Base-by-base conservation (phyloP, 2,888 invertebrate genomes). In the Gastracanthus pulcherrimus region DNA sequence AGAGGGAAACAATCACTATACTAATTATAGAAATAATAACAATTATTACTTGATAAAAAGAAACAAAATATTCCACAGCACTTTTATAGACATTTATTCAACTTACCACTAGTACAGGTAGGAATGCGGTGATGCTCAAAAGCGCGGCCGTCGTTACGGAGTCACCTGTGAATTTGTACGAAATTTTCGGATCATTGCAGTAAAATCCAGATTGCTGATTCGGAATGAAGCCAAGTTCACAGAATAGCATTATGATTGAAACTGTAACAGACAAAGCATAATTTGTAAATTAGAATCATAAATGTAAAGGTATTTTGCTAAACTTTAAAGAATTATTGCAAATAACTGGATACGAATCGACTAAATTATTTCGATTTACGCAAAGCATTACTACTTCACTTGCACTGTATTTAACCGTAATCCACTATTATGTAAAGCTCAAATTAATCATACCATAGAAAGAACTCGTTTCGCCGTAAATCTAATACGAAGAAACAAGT, bases 111-210 rank as follows among this genome's bases (percentile, higher is more conserved):
- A 95, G 36, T 74, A 94, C 91, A 16, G 95, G 95, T 45, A 94
- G 90, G 13, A 94, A 83, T 45, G 94, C 85, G 51, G 93, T 93
- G 74, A 93, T 93, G 7, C 92, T 85, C 2, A 95, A 91, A 26
- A 96, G 92, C 80, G 93, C 86, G 0, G 92, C 90, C 81, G 94
- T 92, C 74, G 94, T 92, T 85, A 96, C 92, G 3, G 95, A 95
- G 87, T 96, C 96, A 0, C 96, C 96, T 0, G 90, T 91, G 89
- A 93, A 95, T 82, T 94, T 94, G 90, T 94, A 94, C 0, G 94
- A 94, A 87, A 96, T 94, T 79, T 93, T 93, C 6, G 95, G 95
- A 89, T 96, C 96, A 87, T 94, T 93, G 92, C 96, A 96, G 85
- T 92, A 94, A 92, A 95, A 96, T 9, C 96, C 96, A 72, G 94